phyloP scores from a whole-genome alignment of 2,888 invertebrate genomes.

The Eulithis prunata region DNA sequence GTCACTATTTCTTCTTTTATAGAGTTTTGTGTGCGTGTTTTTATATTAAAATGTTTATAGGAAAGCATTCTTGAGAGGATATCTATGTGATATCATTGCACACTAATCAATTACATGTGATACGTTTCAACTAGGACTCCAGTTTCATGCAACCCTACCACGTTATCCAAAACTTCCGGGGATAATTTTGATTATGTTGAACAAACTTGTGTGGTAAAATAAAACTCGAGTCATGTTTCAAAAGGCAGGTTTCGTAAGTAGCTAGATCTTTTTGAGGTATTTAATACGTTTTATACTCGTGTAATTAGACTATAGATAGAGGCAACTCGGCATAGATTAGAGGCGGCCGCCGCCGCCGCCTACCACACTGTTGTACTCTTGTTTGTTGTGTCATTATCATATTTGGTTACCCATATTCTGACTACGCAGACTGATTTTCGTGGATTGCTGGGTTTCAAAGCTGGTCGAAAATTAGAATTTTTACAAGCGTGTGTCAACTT shows the following conservation, averaged over 20 bases:
- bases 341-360: slow-evolving; percentile 16
- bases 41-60: slow-evolving; percentile 45
- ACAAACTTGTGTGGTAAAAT: slow-evolving; percentile 18
- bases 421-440: background rate
- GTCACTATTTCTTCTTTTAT: slow-evolving; percentile 9
- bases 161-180: background rate
- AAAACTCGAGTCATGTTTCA: slow-evolving; percentile 58
- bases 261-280: slow-evolving; percentile 78
- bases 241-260: slow-evolving; percentile 55
- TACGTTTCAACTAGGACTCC: slow-evolving; percentile 64
- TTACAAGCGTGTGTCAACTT: no score
- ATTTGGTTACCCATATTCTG: slow-evolving; percentile 15
- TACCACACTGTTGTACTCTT: slow-evolving; percentile 18
- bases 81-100: slow-evolving; percentile 41
- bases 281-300: slow-evolving; percentile 82
- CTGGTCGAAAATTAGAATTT: no score
- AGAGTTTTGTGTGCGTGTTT: slow-evolving; percentile 31
- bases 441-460: background rate
- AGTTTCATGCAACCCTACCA: slow-evolving; percentile 34
- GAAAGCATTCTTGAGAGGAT: slow-evolving; percentile 56
- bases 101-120: slow-evolving; percentile 59
- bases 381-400: slow-evolving; percentile 14
- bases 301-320: slow-evolving; percentile 66
- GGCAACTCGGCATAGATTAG: slow-evolving; percentile 57
- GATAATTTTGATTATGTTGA: background rate